Evolutionary conservation across 2,113 vertebrate species (phyloP), one percentile per base, ranked within the genome.

Genomic region (Mixornis gularis): DNA sequence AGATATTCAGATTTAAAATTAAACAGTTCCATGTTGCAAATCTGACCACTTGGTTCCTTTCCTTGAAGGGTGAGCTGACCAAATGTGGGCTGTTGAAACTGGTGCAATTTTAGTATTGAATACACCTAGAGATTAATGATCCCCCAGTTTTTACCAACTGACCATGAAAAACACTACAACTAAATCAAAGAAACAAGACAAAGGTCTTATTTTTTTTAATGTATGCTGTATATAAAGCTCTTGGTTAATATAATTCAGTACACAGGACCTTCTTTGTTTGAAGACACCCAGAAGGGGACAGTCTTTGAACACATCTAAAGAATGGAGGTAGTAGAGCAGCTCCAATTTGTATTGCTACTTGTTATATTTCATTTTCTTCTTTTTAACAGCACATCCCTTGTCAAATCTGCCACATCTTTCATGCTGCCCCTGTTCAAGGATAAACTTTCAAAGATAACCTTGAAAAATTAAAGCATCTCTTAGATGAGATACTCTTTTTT

Each of bases 391-490:
- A 17, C 29, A 32, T 59, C 55, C n/a, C 64, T 52, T 77, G 48
- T 79, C 62, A 78, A 81, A 81, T 26, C 65, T 81, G 49, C 53
- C 38, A 17, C 34, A 85, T 81, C 24, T 56, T 53, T 79, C 21
- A 24, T 32, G 58, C 56, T 90, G 56, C 62, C 60, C 72, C 60
- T 81, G 83, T 43, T 65, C 65, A 69, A 68, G 65, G 53, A 38
- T 56, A 62, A 55, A 26, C 17, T 87, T 77, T 73, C 22, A 59
- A 58, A 55, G n/a, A 26, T 53, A 81, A 81, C 69, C 52, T 92
- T 71, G 73, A 71, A 68, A 86, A 89, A 58, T 32, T 26, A 12
- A 71, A 90, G 80, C 43, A 51, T 73, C 27, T 89, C 27, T 78
- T 55, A 53, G 26, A 32, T 8, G 32, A 26, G 26, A 30, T 32